Percentiles rank a stretch among this genome's conserved stretches.
phyloP scores from a whole-genome alignment of 2,888 invertebrate genomes.

The Aphodius sticticus region DNA sequence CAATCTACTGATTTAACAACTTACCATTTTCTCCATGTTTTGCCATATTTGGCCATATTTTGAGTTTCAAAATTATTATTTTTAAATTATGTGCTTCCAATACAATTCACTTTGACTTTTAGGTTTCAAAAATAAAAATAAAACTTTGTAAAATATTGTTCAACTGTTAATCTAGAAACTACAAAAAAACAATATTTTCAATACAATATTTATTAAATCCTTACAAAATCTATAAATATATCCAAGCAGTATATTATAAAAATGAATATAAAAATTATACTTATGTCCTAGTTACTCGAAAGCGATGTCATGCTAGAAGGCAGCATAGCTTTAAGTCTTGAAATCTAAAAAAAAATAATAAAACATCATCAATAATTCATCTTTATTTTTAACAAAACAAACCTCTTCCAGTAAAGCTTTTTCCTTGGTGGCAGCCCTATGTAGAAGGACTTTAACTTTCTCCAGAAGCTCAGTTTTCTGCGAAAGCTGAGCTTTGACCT shows the following conservation, averaged over 20 bases:
- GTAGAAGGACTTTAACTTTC: slow-evolving; percentile 70
- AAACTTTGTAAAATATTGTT: too few species aligned
- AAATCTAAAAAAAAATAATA: slow-evolving; percentile 44
- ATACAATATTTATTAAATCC: background rate
- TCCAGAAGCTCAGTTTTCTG: slow-evolving; percentile 69
- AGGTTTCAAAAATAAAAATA: too few species aligned
- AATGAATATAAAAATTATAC: slow-evolving; percentile 6
- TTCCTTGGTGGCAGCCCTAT: slow-evolving; percentile 71
- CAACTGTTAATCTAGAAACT: too few species aligned
- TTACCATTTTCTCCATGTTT: too few species aligned
- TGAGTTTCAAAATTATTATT: too few species aligned
- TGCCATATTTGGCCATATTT: too few species aligned
- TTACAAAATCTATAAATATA: slow-evolving; percentile 4
- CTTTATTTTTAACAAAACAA: background rate
- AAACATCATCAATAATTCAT: background rate
- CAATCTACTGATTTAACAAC: too few species aligned
- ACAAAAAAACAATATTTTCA: background rate
- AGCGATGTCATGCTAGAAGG: slow-evolving; percentile 26
- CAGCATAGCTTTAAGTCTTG: slow-evolving; percentile 34
- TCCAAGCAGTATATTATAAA: background rate
- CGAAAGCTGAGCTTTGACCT: slow-evolving; percentile 65
- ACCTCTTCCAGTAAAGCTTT: slow-evolving; percentile 68
- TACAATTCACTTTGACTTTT: too few species aligned
- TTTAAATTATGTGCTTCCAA: too few species aligned
- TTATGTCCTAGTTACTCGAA: slow-evolving; percentile 31